Base-by-base conservation (phyloP, 2,888 invertebrate species). In the Willowsia nigromaculata region DNA sequence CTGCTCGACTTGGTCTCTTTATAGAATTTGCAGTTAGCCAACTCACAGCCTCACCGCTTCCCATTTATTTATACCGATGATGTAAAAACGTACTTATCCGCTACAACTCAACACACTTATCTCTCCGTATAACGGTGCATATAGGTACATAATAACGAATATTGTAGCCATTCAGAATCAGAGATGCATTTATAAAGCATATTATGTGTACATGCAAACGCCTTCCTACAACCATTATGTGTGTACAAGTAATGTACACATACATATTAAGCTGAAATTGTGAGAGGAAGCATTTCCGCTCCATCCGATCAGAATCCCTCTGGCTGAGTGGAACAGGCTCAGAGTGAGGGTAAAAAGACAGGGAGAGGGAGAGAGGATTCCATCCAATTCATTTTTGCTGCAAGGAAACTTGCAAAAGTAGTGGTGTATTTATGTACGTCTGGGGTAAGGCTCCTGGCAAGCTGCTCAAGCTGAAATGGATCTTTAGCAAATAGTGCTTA, bases 361-460 rank as follows among this genome's bases (percentile, higher is more conserved):
- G 81, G 62, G 68, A 68, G 47, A 56, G 56, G 6, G n/a, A 65
- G 18, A 81, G 71, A 81, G 87, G 68, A 80, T 87, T 87, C 71
- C 81, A 81, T 81, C 87, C 87, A 81, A 87, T 87, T 87, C 87
- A 87, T 87, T 87, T 87, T 87, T 81, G 80, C 71, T 87, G 71
- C 81, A 87, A 87, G 87, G 62, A 81, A 81, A 59, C 80, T 87
- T 81, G 87, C 80, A 71, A 80, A 87, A 87, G 80, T 80, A 80
- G 81, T 40, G 37, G 30, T 80, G 53, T 87, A 71, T 87, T 81
- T 87, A 71, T 71, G 80, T 87, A 86, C 65, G 68, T 62, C 85
- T 85, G 22, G 22, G 22, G 40, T 71, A 65, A 65, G 50, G 65
- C 53, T 71, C 22, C 81, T 81, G 81, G 81, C 62, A 81, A 71